Evolutionary conservation across 2,797 vertebrate species (phyloP).

Genomic region (Clarias platycephalus): DNA sequence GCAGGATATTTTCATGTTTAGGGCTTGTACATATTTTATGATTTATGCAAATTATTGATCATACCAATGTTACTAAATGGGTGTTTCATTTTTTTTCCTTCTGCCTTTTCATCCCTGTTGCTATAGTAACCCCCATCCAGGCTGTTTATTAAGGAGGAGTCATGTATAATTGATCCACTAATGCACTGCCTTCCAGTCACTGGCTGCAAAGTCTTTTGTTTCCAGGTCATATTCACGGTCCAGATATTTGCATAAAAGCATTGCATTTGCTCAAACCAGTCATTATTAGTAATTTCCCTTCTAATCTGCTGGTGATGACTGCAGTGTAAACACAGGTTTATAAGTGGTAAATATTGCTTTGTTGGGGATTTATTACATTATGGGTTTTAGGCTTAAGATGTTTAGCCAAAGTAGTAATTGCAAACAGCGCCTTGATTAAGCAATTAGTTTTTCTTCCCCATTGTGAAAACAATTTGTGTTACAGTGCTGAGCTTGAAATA

Average conservation of each 20-base stretch:
- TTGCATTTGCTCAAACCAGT: constrained; percentile 88
- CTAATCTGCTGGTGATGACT: constrained; percentile 86
- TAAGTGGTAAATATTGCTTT: constrained; percentile 89
- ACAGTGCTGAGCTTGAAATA: constrained; percentile 48
- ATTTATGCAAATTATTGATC: constrained; percentile 52
- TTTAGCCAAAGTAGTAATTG: constrained; percentile 51
- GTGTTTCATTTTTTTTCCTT: constrained; percentile 58
- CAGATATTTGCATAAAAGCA: constrained; percentile 95
- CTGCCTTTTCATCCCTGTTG: constrained; percentile 81
- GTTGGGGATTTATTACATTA: constrained; percentile 77
- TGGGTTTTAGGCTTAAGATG: constrained; percentile 65
- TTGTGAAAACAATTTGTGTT: constrained; percentile 39
- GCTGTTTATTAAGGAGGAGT: constrained; percentile 85
- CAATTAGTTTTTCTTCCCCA: constrained; percentile 43
- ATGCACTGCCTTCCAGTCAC: constrained; percentile 92
- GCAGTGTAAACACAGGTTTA: constrained; percentile 79
- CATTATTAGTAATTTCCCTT: constrained; percentile 91
- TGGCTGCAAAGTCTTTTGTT: constrained; percentile 93
- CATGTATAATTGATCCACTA: constrained; percentile 98
- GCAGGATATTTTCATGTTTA: constrained; percentile 8
- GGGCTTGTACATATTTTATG: constrained; percentile 27
- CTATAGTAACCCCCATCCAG: constrained; percentile 82
- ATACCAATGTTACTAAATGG: constrained; percentile 38
- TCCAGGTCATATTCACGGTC: constrained; percentile 94
- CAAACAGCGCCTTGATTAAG: constrained; percentile 48